A percentile compares a stretch with the other conserved stretches of the same genome.
Evolutionary conservation across 2,797 vertebrate genomes (phyloP).

Genomic region (Thaleichthys pacificus): DNA sequence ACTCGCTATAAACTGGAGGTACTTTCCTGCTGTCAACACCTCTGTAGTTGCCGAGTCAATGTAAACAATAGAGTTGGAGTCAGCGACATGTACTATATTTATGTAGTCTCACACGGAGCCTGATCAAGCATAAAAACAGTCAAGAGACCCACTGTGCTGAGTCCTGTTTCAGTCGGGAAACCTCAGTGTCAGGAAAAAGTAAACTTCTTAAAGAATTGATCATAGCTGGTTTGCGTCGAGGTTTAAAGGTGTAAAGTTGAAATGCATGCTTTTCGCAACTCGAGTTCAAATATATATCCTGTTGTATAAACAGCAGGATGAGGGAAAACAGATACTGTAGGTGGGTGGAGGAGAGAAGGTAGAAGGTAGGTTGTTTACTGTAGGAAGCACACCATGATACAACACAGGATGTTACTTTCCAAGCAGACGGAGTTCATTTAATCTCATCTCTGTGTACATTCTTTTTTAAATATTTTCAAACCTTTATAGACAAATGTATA

Average conservation of each 20-base stretch:
- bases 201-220: too few relatives aligned
- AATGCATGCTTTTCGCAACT: too few relatives aligned
- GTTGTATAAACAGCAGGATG: too few relatives aligned
- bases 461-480: slow-evolving; percentile 59
- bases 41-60: slow-evolving; percentile 32
- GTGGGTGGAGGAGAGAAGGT: too few relatives aligned
- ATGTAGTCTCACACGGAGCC: not conserved
- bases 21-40: slow-evolving; percentile 41
- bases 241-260: too few relatives aligned
- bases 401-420: slow-evolving; percentile 68
- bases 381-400: slow-evolving; percentile 48
- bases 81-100: not conserved
- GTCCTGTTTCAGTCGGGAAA: too few relatives aligned
- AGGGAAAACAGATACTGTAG: too few relatives aligned
- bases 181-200: too few relatives aligned
- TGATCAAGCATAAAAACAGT: too few relatives aligned
- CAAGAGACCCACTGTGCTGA: too few relatives aligned
- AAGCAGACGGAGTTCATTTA: slow-evolving; percentile 69
- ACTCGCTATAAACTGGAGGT: slow-evolving; percentile 20
- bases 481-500: slow-evolving; percentile 69
- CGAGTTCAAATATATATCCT: too few relatives aligned
- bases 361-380: slow-evolving; percentile 3
- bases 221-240: too few relatives aligned
- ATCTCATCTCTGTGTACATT: slow-evolving; percentile 71
- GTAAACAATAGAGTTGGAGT: slow-evolving; percentile 8